Base-by-base conservation (phyloP, 2,888 invertebrate genomes). In the Amiota communis region DNA sequence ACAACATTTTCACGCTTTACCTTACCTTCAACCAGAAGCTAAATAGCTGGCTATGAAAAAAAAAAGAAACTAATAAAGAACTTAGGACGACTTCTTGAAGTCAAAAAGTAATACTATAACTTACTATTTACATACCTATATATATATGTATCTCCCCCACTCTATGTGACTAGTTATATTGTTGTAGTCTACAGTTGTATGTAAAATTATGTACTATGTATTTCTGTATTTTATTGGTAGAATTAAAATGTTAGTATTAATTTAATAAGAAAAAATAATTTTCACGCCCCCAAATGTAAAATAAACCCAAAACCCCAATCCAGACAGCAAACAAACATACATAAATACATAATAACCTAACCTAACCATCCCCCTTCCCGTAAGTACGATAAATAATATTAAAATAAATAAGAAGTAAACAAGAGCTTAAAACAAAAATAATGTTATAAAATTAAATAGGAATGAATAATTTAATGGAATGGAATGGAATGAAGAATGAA, bases 371-470 rank as follows among this genome's bases (percentile, higher is more conserved):
- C 23, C 23, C 23, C 23, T 23, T 3, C 23, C 1, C 23, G 3
- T 3, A 71, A 53, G 17, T 59, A 72, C 13, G 57, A 48, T 20
- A 57, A n/a, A 67, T 64, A 59, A 74, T 79, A 84, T 81, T 86
- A 80, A 75, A 85, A 79, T 75, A 75, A 77, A 76, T 82, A 77
- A 76, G 75, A 85, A 79, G 73, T 78, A 85, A 83, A 80, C 85
- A 77, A 85, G 83, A 83, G 83, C 83, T 83, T 83, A 83, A 49
- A 64, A 71, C 8, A 36, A 6, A 20, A 12, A 13, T 47, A 63
- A 74, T 53, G 56, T 6, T 36, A 78, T 74, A 72, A 70, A 72
- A 81, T 72, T 72, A 74, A 78, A 79, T 79, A 79, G 77, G 73
- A 76, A 74, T 73, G 72, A 79, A 70, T 75, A 77, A 74, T 36